Evolutionary conservation across 1,140 invertebrate species (phyloP).

Genomic region (Polyergus mexicanus): DNA sequence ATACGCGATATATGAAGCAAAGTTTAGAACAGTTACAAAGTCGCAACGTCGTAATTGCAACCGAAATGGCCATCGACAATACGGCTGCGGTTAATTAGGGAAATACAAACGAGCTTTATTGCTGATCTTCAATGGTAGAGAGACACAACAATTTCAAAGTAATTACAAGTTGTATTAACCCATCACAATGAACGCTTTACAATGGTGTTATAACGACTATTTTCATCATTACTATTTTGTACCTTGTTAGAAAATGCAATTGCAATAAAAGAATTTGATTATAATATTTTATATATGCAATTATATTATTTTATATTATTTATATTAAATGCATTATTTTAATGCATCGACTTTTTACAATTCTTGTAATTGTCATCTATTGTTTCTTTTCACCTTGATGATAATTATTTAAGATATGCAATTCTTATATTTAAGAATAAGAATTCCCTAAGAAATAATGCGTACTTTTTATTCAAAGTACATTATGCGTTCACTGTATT

Average conservation of each 20-base stretch:
- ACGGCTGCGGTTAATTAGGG: slow-evolving; percentile 69
- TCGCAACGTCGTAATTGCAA: slow-evolving; percentile 53
- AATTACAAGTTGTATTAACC: slow-evolving; percentile 70
- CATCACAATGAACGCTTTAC: slow-evolving; percentile 64
- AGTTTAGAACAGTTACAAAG: slow-evolving; percentile 33
- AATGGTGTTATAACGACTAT: slow-evolving; percentile 60
- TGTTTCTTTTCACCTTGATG: too few species aligned
- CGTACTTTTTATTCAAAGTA: too few species aligned
- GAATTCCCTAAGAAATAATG: too few species aligned
- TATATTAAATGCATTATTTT: too few species aligned
- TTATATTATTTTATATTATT: too few species aligned
- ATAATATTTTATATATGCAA: too few species aligned
- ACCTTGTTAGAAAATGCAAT: slow-evolving; percentile 41
- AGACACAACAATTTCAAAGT: slow-evolving; percentile 64
- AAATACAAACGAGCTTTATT: slow-evolving; percentile 72
- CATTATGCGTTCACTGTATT: too few species aligned
- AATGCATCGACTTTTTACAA: too few species aligned
- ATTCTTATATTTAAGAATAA: too few species aligned
- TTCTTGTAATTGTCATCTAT: too few species aligned
- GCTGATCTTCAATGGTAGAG: slow-evolving; percentile 26
- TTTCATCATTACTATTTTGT: slow-evolving; percentile 60
- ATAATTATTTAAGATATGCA: too few species aligned
- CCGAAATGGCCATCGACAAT: slow-evolving; percentile 57
- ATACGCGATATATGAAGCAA: not conserved
- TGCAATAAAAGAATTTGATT: slow-evolving; percentile 10